Evolutionary conservation across 2,888 invertebrate species (phyloP).

Genomic region (Drosophila algonquin): DNA sequence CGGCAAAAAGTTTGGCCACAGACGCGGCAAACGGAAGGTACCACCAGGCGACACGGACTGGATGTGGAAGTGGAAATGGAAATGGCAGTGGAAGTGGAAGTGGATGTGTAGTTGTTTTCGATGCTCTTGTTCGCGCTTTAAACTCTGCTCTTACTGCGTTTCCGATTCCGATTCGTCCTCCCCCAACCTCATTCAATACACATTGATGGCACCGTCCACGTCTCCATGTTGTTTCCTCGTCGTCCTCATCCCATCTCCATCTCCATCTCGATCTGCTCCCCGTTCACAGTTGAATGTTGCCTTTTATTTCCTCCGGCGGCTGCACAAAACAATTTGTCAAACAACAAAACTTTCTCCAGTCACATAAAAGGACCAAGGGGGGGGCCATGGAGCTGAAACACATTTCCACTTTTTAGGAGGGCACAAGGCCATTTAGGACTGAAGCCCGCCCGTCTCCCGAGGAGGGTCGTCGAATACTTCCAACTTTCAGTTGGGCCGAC

Average conservation of each 20-base stretch:
- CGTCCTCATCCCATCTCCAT: neutral
- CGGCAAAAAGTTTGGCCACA: constrained; percentile 59
- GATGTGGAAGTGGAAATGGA: neutral
- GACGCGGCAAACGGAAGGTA: constrained; percentile 40
- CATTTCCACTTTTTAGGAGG: constrained; percentile 23
- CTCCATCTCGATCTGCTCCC: constrained; percentile 3
- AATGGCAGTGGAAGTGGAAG: constrained; percentile 10
- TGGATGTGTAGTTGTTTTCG: constrained; percentile 44
- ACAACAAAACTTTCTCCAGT: constrained; percentile 51
- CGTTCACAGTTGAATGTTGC: constrained; percentile 42
- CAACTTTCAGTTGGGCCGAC: neutral
- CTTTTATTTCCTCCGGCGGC: constrained; percentile 38
- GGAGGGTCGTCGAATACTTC: neutral
- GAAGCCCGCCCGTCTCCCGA: neutral
- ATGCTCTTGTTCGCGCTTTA: constrained; percentile 50
- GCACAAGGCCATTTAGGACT: neutral
- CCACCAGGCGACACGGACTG: no score
- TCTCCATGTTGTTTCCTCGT: neutral
- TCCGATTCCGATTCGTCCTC: constrained; percentile 2
- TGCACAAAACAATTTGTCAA: constrained; percentile 67
- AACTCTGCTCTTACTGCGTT: constrained; percentile 55
- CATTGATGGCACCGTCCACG: constrained; percentile 43
- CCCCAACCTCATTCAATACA: constrained; percentile 39
- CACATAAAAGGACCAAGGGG: constrained; percentile 1
- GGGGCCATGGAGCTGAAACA: constrained; percentile 1